Conservation (phyloP, 2,113 vertebrate species). For the Vombatus ursinus region DNA sequence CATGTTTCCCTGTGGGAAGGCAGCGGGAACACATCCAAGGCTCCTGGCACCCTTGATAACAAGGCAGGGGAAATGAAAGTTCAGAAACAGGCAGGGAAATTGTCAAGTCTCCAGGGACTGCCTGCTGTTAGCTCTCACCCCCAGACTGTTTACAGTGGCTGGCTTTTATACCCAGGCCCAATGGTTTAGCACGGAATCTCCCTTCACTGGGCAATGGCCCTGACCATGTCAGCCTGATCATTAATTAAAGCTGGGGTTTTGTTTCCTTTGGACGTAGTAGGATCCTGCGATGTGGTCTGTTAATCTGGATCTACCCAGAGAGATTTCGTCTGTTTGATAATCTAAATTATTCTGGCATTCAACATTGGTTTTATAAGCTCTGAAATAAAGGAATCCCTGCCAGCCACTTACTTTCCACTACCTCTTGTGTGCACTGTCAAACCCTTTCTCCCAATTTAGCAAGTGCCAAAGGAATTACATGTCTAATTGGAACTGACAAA, state of each 20-base stretch:
- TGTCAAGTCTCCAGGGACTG: background rate
- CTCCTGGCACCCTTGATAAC: background rate
- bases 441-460: background rate
- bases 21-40: background rate
- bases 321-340: background rate
- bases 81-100: slow-evolving; percentile 10
- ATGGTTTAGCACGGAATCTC: background rate
- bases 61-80: background rate
- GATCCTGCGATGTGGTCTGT: background rate
- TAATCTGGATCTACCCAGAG: background rate
- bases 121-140: background rate
- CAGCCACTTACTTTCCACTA: background rate
- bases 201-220: background rate
- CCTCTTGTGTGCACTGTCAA: background rate
- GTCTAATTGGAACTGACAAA: background rate
- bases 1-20: background rate
- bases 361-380: background rate
- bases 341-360: background rate
- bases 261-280: background rate
- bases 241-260: background rate
- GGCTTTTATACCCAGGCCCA: background rate
- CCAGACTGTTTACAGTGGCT: background rate
- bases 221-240: background rate
- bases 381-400: background rate
- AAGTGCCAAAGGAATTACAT: background rate